Evolutionary conservation across 2,797 vertebrate species (phyloP).

Genomic region (Mycteria americana): DNA sequence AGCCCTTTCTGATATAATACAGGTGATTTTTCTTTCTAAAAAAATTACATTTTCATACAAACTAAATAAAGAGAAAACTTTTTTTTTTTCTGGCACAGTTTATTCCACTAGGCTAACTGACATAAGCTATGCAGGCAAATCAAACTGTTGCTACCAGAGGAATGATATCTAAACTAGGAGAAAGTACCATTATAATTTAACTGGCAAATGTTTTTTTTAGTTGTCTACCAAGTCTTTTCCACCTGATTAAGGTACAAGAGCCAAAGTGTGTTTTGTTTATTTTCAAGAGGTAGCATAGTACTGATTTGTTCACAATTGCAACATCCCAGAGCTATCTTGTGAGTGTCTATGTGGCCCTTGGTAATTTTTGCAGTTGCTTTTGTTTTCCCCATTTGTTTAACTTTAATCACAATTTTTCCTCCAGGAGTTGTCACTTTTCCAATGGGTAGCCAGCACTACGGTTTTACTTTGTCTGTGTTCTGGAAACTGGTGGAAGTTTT

Average conservation of each 20-base stretch:
- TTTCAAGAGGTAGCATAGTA: background rate
- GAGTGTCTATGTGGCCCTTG: background rate
- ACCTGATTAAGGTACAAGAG: background rate
- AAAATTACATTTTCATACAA: background rate
- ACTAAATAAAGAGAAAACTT: background rate
- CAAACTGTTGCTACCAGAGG: background rate
- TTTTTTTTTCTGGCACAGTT: background rate
- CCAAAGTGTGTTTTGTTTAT: background rate
- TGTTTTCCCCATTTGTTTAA: slow-evolving; percentile 9
- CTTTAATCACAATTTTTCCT: background rate
- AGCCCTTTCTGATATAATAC: background rate
- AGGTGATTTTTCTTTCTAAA: background rate
- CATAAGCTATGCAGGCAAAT: background rate
- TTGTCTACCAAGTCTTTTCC: background rate
- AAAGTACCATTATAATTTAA: background rate
- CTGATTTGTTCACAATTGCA: background rate
- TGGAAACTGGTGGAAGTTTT: background rate
- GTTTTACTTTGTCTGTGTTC: background rate
- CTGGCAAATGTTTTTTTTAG: background rate
- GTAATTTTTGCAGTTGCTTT: background rate
- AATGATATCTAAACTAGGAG: background rate
- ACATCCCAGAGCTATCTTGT: background rate
- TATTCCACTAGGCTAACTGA: background rate
- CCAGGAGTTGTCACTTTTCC: slow-evolving; percentile 8
- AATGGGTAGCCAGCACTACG: background rate